These are phyloP conservation scores for Catostylus mosaicus DNA, from an alignment of 30 jellyfish, hydroid and myxozoan species.

Conservation along the genomic window DNA sequence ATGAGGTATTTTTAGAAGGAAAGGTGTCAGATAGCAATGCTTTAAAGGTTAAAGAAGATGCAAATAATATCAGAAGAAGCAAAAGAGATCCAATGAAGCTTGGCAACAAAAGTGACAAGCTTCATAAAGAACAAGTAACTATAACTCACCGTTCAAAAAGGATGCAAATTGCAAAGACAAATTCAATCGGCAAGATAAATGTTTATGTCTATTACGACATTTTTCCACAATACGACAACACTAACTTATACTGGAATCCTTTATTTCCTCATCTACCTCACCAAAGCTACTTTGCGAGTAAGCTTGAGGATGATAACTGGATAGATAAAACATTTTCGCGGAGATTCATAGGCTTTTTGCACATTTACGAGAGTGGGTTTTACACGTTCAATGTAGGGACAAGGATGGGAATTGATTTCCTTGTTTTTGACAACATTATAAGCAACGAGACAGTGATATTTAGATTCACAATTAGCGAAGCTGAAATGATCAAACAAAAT, in stretches of 20 bases:
- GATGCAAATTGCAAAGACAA: not conserved
- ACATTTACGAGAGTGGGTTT: conserved; percentile 22
- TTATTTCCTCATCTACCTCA: conserved; percentile 68
- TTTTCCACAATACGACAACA: conserved; percentile 11
- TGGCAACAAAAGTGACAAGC: not conserved
- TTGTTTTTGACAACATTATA: not conserved
- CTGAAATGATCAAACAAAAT: not conserved
- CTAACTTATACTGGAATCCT: conserved; percentile 49
- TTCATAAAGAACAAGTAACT: not conserved
- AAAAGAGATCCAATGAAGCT: not conserved
- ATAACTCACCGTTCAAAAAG: not conserved
- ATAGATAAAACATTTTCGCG: not conserved
- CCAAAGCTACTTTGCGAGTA: conserved; percentile 12
- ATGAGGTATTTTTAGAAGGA: not conserved
- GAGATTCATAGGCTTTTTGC: conserved; percentile 55
- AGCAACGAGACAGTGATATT: conserved; percentile 1
- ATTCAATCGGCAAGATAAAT: conserved; percentile 38
- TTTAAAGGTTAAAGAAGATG: not conserved
- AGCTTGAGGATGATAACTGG: conserved; percentile 38
- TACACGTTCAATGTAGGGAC: conserved; percentile 39
- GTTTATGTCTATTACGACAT: conserved; percentile 56
- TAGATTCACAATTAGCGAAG: not conserved
- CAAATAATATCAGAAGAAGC: not conserved
- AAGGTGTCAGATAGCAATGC: not conserved
- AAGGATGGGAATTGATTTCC: conserved; percentile 6